Conservation (phyloP, 1,140 invertebrate species). For the Caenorhabditis latens region DNA sequence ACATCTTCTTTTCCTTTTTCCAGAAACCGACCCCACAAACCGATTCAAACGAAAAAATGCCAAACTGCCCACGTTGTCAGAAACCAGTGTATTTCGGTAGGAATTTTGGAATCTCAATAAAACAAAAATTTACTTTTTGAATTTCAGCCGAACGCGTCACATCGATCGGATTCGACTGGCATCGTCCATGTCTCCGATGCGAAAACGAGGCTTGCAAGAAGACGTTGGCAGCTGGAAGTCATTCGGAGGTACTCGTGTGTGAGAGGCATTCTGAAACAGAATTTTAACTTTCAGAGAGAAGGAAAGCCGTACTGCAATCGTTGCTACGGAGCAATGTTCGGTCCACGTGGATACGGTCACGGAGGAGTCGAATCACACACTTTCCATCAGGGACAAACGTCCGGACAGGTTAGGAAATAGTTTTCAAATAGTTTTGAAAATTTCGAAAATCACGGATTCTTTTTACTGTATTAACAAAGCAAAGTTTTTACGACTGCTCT, state of each 20-base stretch:
- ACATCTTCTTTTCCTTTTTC: background rate
- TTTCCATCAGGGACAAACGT: constrained; percentile 73
- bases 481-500: too few relatives aligned
- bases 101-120: constrained; percentile 53
- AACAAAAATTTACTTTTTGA: background rate
- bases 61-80: constrained; percentile 89
- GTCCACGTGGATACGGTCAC: constrained; percentile 78
- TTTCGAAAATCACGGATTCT: background rate
- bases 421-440: background rate
- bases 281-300: constrained; percentile 83
- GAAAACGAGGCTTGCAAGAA: constrained; percentile 87
- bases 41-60: constrained; percentile 80
- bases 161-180: constrained; percentile 92
- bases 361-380: constrained; percentile 75
- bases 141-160: constrained; percentile 89
- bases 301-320: constrained; percentile 91
- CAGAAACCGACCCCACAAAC: background rate
- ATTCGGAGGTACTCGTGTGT: constrained; percentile 84
- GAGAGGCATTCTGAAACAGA: background rate
- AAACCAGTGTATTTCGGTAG: constrained; percentile 89
- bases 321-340: constrained; percentile 90
- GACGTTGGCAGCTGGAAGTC: constrained; percentile 87
- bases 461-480: too few relatives aligned
- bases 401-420: constrained; percentile 57
- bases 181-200: constrained; percentile 89